A percentile compares a stretch with the other conserved stretches of the same genome.
phyloP scores from a whole-genome alignment of 2,888 invertebrate genomes.

The Uropetala carovei region DNA sequence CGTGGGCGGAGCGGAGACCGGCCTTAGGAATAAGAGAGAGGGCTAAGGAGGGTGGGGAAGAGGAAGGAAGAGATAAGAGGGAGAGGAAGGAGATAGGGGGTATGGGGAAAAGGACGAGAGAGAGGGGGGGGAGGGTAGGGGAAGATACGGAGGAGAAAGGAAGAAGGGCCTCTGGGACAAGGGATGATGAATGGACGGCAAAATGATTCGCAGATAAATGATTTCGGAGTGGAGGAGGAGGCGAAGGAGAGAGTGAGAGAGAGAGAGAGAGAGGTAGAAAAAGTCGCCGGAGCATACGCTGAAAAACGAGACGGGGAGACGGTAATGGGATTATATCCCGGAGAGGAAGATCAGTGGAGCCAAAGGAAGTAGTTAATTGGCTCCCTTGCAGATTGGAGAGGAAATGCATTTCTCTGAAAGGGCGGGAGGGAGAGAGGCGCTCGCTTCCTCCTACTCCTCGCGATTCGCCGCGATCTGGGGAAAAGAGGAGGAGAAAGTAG shows the following conservation, averaged over 20 bases:
- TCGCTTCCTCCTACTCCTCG: not conserved
- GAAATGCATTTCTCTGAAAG: not conserved
- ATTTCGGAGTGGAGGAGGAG: not conserved
- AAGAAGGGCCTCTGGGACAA: not conserved
- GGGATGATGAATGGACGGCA: constrained; percentile 55
- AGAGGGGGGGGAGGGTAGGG: not conserved
- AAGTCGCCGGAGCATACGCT: constrained; percentile 4
- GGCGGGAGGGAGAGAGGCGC: not conserved
- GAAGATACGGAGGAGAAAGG: not conserved
- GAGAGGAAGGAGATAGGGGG: not conserved
- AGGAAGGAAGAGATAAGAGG: not conserved
- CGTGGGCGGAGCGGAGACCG: constrained; percentile 34
- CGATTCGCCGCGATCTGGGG: not conserved
- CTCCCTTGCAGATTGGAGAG: constrained; percentile 24
- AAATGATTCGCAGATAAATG: constrained; percentile 62
- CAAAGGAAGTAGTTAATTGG: constrained; percentile 59
- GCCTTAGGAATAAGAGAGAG: not conserved
- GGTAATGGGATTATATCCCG: constrained; percentile 61
- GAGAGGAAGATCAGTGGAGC: constrained; percentile 57
- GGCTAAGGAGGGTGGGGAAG: not conserved
- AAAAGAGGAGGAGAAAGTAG: not conserved
- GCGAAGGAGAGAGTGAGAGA: not conserved
- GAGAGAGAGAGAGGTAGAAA: not conserved
- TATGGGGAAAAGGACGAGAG: not conserved
- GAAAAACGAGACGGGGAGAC: not conserved